A percentile compares a stretch with the other conserved stretches of the same genome.
These are phyloP conservation scores for Dromaius novaehollandiae DNA, from an alignment of 2,113 vertebrate genomes.

Conservation along the genomic window DNA sequence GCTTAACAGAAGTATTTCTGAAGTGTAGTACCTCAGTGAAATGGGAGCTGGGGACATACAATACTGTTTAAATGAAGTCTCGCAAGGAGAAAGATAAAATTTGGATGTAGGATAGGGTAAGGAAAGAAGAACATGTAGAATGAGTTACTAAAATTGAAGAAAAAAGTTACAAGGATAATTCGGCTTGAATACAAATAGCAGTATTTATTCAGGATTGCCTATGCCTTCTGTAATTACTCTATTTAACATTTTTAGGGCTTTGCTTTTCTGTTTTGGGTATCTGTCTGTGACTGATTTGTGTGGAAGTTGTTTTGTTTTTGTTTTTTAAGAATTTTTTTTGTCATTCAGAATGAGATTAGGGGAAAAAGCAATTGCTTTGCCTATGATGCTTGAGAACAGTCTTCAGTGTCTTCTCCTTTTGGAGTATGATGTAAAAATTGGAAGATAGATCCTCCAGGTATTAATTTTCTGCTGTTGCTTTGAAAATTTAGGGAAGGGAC, in stretches of 20 bases:
- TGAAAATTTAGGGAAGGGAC: neutral
- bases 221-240: neutral
- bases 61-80: neutral
- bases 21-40: neutral
- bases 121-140: neutral
- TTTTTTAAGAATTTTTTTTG: neutral
- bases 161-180: neutral
- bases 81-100: neutral
- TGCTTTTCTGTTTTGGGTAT: neutral
- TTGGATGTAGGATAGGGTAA: neutral
- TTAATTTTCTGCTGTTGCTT: neutral
- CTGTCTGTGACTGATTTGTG: neutral
- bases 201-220: neutral
- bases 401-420: neutral
- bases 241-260: neutral
- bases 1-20: neutral
- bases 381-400: neutral
- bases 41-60: neutral
- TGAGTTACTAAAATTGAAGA: neutral
- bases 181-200: neutral
- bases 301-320: neutral
- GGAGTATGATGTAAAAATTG: neutral
- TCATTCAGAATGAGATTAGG: neutral
- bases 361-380: neutral
- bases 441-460: neutral